Percentiles rank a stretch among this genome's conserved stretches.
Conservation (phyloP, 2,113 vertebrate genomes). For the Clarias magur region DNA sequence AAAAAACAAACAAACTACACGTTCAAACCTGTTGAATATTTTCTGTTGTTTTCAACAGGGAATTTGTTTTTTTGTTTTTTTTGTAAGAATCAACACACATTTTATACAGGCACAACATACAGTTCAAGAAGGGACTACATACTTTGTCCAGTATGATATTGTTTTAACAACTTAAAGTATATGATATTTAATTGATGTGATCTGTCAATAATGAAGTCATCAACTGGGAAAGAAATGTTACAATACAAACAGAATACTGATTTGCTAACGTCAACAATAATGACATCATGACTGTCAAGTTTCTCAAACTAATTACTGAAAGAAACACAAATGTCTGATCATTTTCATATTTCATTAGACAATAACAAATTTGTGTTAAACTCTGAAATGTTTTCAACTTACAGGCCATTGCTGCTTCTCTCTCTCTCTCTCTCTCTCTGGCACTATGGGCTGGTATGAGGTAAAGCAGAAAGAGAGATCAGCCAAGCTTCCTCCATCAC, state of each 20-base stretch:
- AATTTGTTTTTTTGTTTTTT: too few relatives aligned
- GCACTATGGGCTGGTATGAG: not conserved
- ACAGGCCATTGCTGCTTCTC: not conserved
- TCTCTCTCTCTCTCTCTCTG: not conserved
- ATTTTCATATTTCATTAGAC: not conserved
- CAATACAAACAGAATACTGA: not conserved
- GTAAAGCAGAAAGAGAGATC: conserved; percentile 40
- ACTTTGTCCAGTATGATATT: not conserved
- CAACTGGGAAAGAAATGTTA: not conserved
- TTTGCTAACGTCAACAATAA: not conserved
- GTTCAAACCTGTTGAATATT: too few relatives aligned
- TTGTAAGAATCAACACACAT: too few relatives aligned
- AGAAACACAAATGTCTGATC: not conserved
- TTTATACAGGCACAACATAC: too few relatives aligned
- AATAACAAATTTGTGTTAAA: not conserved
- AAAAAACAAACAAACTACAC: too few relatives aligned
- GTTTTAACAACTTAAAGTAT: not conserved
- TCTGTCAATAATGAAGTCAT: not conserved
- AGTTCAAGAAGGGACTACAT: too few relatives aligned
- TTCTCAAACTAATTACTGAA: not conserved
- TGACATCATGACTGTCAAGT: not conserved
- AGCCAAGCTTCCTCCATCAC: conserved; percentile 32
- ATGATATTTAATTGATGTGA: not conserved
- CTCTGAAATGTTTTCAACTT: not conserved
- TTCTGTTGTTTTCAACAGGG: too few relatives aligned